Evolutionary conservation across 2,888 invertebrate genomes (phyloP), one percentile per base, ranked within the genome.

Genomic region (Acrobasis consociella): DNA sequence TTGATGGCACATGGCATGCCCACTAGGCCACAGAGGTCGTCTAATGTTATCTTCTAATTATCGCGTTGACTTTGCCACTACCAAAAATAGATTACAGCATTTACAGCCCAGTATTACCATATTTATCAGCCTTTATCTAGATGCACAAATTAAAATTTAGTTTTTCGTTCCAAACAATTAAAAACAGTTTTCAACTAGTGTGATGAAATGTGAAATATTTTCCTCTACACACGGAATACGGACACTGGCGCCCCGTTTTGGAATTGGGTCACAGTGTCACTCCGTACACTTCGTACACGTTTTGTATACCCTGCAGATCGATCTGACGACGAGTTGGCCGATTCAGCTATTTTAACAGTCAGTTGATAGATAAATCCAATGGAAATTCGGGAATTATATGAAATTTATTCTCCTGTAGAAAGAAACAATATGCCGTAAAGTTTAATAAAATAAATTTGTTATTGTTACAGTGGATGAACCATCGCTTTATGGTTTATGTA

Each of bases 181-280:
- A 7, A 56, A 56, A 56, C 16, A n/a, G 56, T 42, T 56, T 56
- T 56, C 22, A 22, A 42, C 42, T 42, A 42, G 56, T 56, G 42
- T 42, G 56, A 46, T 55, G 50, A 52, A 64, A 66, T 50, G 39
- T 38, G 37, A 63, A 63, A 53, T 39, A 56, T 56, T 56, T 56
- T 56, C 39, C 56, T 56, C 56, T 56, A 56, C 56, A 58, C 58
- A 51, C 65, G 53, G 65, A 66, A 66, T 61, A 65, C 75, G 70
- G 70, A 69, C 76, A 77, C 75, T 76, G 76, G 70, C 76, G 82
- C 78, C 78, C 83, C 70, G 82, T 80, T 83, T 83, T 64, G 71
- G 76, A 87, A 83, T 81, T 87, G 75, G 90, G 91, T 90, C 90
- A 89, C 82, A 81, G 81, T 83, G 83, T 77, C 81, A 76, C 67